Evolutionary conservation across 1,140 invertebrate genomes (phyloP).

Genomic region (Meloidogyne hapla): DNA sequence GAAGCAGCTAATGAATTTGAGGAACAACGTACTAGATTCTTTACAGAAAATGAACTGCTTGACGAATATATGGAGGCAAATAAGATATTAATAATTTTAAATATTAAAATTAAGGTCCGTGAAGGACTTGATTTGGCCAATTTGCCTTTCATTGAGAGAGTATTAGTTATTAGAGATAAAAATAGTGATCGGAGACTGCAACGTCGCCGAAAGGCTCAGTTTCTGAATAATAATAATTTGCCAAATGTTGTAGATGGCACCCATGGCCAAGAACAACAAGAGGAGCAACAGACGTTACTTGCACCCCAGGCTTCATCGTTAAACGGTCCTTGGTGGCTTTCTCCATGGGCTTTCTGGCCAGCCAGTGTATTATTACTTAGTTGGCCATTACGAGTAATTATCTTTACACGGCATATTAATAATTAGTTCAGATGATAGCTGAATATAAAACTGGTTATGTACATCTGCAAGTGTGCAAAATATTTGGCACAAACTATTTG

Average conservation of each 20-base stretch:
- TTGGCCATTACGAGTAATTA: constrained; percentile 69
- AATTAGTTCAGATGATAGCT: constrained; percentile 72
- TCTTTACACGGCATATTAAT: neutral
- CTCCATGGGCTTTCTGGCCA: constrained; percentile 73
- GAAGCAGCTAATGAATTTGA: constrained; percentile 80
- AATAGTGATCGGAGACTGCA: constrained; percentile 64
- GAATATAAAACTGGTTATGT: constrained; percentile 82
- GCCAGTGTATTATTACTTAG: constrained; percentile 75
- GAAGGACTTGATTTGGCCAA: constrained; percentile 78
- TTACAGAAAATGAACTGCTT: constrained; percentile 76
- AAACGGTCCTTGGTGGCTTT: constrained; percentile 67
- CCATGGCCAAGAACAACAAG: constrained; percentile 1
- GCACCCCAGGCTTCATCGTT: constrained; percentile 70
- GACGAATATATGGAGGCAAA: constrained; percentile 86
- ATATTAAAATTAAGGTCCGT: constrained; percentile 48
- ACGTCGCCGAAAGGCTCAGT: neutral
- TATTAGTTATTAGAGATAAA: constrained; percentile 72
- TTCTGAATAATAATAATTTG: neutral
- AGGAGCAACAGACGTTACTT: neutral
- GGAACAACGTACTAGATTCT: constrained; percentile 79
- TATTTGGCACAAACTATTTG: constrained; percentile 68
- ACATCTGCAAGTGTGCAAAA: constrained; percentile 72
- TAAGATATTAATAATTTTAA: constrained; percentile 19
- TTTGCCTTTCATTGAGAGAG: constrained; percentile 72
- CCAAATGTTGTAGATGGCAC: neutral